phyloP scores from a whole-genome alignment of 1,140 invertebrate genomes.

The Bombus turneri region DNA sequence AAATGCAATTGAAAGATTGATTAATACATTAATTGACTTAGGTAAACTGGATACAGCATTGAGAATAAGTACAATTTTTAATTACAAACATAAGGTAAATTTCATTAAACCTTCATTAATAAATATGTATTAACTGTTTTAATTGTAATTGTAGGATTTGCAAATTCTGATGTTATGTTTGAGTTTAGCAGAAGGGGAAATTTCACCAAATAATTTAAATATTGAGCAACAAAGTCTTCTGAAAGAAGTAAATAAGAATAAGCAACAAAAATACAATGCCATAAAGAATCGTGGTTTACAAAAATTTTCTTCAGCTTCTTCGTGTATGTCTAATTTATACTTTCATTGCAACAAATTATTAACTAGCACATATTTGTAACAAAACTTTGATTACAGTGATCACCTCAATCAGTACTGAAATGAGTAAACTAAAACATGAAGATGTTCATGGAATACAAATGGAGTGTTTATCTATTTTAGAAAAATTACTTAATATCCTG shows the following conservation, averaged over 20 bases:
- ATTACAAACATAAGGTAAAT: conserved; percentile 74
- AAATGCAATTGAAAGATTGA: conserved; percentile 68
- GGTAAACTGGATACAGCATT: conserved; percentile 73
- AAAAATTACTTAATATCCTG: conserved; percentile 71
- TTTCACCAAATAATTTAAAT: conserved; percentile 74
- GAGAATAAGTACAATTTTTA: conserved; percentile 76
- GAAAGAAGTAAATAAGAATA: conserved; percentile 58
- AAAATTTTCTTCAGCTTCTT: conserved; percentile 70
- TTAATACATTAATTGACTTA: conserved; percentile 75
- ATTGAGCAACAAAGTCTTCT: conserved; percentile 72
- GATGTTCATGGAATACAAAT: conserved; percentile 67
- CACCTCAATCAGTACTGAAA: conserved; percentile 25
- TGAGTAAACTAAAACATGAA: conserved; percentile 41
- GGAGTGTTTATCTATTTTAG: conserved; percentile 72
- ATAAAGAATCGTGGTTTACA: conserved; percentile 68
- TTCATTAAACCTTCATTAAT: conserved; percentile 20
- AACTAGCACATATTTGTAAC: not conserved
- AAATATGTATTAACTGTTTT: not conserved
- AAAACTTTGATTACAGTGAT: conserved; percentile 35
- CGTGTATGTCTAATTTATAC: conserved; percentile 60
- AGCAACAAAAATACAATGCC: conserved; percentile 65
- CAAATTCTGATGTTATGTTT: conserved; percentile 77
- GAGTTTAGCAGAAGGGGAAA: conserved; percentile 77
- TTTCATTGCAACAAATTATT: not conserved
- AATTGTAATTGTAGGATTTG: conserved; percentile 68